Base-by-base conservation (phyloP, 2,888 invertebrate genomes). In the Chesias legatella region DNA sequence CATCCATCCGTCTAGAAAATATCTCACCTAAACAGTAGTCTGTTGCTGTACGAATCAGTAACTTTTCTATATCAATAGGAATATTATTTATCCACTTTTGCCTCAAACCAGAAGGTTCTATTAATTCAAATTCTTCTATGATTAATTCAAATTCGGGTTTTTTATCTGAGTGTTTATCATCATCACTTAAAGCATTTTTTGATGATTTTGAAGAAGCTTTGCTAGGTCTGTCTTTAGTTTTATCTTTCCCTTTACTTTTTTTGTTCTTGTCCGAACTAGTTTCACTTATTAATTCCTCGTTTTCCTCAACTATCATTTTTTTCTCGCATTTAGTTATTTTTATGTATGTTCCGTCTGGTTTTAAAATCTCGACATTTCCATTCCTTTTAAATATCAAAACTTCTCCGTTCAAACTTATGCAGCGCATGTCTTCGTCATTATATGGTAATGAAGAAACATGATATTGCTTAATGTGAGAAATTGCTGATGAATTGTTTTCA, bases 1-100 rank as follows among this genome's bases (percentile, higher is more conserved):
- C 88, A 60, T 85, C 88, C 71, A 79, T 79, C 10, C 86, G 72
- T 21, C 74, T 79, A 3, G 82, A 76, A 64, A 79, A 85, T 45
- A 85, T 58, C 66, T 88, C 86, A 7, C 78, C 79, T 29, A 77
- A 48, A 44, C 71, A 75, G 60, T 68, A 83, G 60, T 88, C 85
- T 7, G 80, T 80, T n/a, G 83, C 83, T 7, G 80, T 83, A 40
- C 76, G 72, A 32, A 79, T 70, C 1, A 85, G 57, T 11, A 85
- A 46, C 43, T 73, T 79, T 58, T 84, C 81, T 33, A 75, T 60
- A 29, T 66, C 50, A 45, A 50, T 51, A 10, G 65, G 49, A 23
- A 46, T 51, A 40, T 76, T 64, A 13, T 71, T 51, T 11, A 68
- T 47, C 73, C 80, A 82, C 41, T 63, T 73, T 58, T 80, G 70